Conservation (phyloP, 2,797 vertebrate species). For the Leontocebus nigricollis region DNA sequence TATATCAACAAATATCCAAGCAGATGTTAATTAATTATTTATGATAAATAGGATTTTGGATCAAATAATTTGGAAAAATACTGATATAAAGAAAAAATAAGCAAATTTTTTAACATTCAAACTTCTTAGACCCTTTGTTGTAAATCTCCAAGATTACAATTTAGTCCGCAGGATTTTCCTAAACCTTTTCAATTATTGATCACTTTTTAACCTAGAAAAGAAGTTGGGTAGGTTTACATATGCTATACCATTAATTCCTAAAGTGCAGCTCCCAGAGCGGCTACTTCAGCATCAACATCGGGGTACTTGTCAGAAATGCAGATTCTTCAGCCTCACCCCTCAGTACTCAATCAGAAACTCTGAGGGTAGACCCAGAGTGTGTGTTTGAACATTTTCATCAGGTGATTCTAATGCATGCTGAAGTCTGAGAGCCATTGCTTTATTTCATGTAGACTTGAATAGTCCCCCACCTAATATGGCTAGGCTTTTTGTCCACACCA, state of each 20-base stretch:
- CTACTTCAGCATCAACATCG: background rate
- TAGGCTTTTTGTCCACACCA: background rate
- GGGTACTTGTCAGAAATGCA: background rate
- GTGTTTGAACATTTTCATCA: accelerated
- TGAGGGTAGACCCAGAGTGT: accelerated
- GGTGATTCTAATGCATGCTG: background rate
- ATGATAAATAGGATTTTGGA: background rate
- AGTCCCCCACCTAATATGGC: background rate
- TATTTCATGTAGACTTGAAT: background rate
- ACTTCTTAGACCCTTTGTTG: background rate
- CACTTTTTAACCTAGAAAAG: background rate
- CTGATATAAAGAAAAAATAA: background rate
- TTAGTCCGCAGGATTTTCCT: background rate
- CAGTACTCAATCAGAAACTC: background rate
- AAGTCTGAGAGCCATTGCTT: background rate
- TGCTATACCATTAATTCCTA: background rate
- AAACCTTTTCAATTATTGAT: background rate
- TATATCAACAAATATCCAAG: background rate
- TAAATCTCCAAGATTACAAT: background rate
- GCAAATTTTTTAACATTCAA: background rate
- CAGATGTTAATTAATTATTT: background rate
- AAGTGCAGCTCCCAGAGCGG: background rate
- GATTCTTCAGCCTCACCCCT: too few relatives aligned
- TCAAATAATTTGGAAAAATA: background rate
- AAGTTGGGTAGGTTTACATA: background rate